Conservation (phyloP, 2,888 invertebrate genomes). For the Petrophora chlorosata region DNA sequence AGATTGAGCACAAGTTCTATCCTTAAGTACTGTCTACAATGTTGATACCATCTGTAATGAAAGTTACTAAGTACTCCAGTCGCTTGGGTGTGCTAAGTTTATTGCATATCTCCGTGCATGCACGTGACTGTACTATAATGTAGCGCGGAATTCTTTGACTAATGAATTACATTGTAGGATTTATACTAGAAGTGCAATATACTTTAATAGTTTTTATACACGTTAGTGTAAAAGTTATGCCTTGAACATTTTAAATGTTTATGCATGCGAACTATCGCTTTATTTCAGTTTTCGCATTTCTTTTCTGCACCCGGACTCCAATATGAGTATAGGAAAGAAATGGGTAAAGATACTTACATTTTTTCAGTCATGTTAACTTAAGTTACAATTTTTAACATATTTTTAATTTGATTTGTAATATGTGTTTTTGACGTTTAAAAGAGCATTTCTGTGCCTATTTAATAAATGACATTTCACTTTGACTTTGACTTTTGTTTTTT, state of each 20-base stretch:
- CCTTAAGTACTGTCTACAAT: not conserved
- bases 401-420: too few relatives aligned
- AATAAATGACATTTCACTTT: too few relatives aligned
- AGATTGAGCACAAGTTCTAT: too few relatives aligned
- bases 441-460: too few relatives aligned
- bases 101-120: constrained; percentile 32
- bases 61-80: constrained; percentile 18
- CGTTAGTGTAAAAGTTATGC: not conserved
- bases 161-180: constrained; percentile 17
- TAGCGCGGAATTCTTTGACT: constrained; percentile 19
- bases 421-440: too few relatives aligned
- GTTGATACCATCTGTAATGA: constrained; percentile 23
- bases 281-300: too few relatives aligned
- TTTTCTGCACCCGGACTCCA: too few relatives aligned
- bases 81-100: constrained; percentile 21
- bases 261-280: not conserved
- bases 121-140: constrained; percentile 12
- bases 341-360: too few relatives aligned
- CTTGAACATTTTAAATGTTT: not conserved
- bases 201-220: constrained; percentile 10
- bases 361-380: too few relatives aligned
- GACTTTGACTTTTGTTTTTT: too few relatives aligned
- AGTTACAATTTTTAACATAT: too few relatives aligned
- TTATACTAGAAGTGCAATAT: not conserved
- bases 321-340: too few relatives aligned